Conservation (phyloP, 2,888 invertebrate species). For the Euclidia mi region DNA sequence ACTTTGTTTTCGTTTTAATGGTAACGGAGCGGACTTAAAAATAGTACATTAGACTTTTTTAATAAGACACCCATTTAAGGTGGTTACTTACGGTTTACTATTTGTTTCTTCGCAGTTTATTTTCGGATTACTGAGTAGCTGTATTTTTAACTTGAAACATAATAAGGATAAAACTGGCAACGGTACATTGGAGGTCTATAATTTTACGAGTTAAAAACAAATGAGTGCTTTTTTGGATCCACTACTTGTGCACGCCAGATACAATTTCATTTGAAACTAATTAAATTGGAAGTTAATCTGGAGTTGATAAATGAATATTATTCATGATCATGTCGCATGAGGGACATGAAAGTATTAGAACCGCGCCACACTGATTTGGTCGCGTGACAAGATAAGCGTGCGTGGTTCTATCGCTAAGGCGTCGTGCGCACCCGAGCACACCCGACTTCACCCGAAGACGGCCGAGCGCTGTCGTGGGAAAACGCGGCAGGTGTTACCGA, state of each 20-base stretch:
- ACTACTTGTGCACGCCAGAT: not conserved
- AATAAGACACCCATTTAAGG: slow-evolving; percentile 26
- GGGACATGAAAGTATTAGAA: slow-evolving; percentile 66
- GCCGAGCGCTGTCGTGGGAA: slow-evolving; percentile 86
- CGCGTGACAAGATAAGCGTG: slow-evolving; percentile 69
- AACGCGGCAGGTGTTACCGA: slow-evolving; percentile 88
- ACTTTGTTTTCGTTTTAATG: slow-evolving; percentile 41
- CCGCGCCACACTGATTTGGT: slow-evolving; percentile 69
- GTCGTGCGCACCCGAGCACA: slow-evolving; percentile 71
- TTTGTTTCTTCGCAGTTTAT: slow-evolving; percentile 39
- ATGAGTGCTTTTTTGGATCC: not conserved
- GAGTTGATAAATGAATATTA: slow-evolving; percentile 49
- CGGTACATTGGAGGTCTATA: not conserved
- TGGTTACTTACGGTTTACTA: slow-evolving; percentile 24
- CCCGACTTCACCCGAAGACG: slow-evolving; percentile 74
- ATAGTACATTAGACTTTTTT: slow-evolving; percentile 43
- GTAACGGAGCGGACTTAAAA: slow-evolving; percentile 55
- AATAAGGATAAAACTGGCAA: not conserved
- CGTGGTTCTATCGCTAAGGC: slow-evolving; percentile 60
- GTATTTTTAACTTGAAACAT: slow-evolving; percentile 26
- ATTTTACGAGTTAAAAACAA: slow-evolving; percentile 6
- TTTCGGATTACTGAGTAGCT: slow-evolving; percentile 20
- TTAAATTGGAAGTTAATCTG: slow-evolving; percentile 38
- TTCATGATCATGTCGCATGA: slow-evolving; percentile 58
- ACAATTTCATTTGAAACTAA: not conserved